Percentiles rank a stretch among this genome's conserved stretches.
These are phyloP conservation scores for Stenchaetothrips biformis DNA, from an alignment of 2,888 invertebrate species.

Conservation along the genomic window DNA sequence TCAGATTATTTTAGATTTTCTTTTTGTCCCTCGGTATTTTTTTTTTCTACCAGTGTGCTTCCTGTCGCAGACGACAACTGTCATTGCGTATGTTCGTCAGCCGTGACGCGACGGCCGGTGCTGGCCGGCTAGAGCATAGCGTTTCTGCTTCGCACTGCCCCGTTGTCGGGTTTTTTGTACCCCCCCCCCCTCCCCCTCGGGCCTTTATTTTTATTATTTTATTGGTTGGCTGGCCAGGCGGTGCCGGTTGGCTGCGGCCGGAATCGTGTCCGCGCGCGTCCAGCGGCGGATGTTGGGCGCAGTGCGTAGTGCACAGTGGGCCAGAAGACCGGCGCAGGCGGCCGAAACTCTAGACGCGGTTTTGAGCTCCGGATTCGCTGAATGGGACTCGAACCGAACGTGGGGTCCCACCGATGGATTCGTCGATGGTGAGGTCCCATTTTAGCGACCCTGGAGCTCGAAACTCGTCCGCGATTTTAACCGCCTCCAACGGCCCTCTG, in stretches of 20 bases:
- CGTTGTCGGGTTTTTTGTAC: too few relatives aligned
- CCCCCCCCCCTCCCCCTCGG: too few relatives aligned
- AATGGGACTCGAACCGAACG: neutral
- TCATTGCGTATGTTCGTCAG: neutral
- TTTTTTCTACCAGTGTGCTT: constrained; percentile 5
- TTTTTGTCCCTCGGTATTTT: neutral
- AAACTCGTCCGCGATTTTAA: too few relatives aligned
- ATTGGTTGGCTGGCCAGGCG: neutral
- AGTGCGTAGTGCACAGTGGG: neutral
- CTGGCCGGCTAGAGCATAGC: too few relatives aligned
- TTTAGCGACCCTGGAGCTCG: too few relatives aligned
- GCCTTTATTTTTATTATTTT: too few relatives aligned
- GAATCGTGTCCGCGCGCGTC: neutral
- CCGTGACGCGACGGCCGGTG: neutral
- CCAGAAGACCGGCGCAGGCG: too few relatives aligned
- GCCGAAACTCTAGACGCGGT: too few relatives aligned
- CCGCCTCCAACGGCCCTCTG: too few relatives aligned
- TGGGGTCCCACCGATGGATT: too few relatives aligned
- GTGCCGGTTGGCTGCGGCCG: neutral
- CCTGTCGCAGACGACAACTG: constrained; percentile 5
- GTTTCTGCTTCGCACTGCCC: too few relatives aligned
- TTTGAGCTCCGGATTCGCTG: neutral
- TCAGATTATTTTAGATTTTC: neutral
- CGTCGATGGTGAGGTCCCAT: too few relatives aligned
- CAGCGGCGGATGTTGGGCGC: neutral